phyloP scores from a whole-genome alignment of 2,888 invertebrate genomes.

The Oxycera nigricornis region DNA sequence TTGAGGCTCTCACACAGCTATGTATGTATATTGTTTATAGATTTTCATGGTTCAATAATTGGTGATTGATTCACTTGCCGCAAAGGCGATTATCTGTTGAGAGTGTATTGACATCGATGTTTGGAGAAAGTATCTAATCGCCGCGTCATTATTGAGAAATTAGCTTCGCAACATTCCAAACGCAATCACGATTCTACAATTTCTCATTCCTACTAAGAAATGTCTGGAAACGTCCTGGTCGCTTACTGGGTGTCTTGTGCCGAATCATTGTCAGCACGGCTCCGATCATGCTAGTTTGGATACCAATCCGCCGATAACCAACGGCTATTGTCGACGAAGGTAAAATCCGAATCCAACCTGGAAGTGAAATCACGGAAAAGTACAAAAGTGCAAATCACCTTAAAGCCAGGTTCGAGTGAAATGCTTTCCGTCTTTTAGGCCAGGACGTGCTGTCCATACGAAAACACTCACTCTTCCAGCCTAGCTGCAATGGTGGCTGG shows the following conservation, averaged over 20 bases:
- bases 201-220: background rate
- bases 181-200: background rate
- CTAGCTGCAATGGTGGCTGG: background rate
- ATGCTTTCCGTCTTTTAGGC: constrained; percentile 20
- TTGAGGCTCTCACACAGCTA: too few relatives aligned
- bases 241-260: background rate
- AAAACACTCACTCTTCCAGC: background rate
- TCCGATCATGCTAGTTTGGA: too few relatives aligned
- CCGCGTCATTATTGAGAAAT: background rate
- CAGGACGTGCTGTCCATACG: constrained; percentile 19
- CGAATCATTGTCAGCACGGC: too few relatives aligned
- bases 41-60: too few relatives aligned
- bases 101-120: background rate
- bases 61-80: too few relatives aligned
- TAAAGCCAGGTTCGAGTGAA: background rate
- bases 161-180: background rate
- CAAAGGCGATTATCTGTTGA: too few relatives aligned
- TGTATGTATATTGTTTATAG: too few relatives aligned
- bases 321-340: background rate
- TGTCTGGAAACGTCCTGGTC: background rate
- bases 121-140: background rate
- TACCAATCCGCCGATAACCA: background rate
- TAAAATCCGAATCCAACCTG: background rate
- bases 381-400: constrained; percentile 14
- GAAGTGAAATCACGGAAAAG: constrained; percentile 22